These are phyloP conservation scores for Karalla daura DNA, from an alignment of 2,797 vertebrate species.

Conservation along the genomic window DNA sequence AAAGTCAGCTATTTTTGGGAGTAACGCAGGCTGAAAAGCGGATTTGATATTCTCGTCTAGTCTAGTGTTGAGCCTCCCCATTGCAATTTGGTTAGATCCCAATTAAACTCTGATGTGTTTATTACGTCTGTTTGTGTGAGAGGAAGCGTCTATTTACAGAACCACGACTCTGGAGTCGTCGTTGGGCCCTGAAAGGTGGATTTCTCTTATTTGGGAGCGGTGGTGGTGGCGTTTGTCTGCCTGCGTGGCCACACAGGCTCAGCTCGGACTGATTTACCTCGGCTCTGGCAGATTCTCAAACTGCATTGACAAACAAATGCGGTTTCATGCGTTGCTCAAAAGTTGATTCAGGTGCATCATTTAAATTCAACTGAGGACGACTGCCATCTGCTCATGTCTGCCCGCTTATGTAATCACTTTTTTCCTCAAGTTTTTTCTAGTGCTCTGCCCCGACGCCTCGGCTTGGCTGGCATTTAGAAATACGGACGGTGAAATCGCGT, in stretches of 20 bases:
- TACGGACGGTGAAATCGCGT: slow-evolving; percentile 27
- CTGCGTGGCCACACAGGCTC: slow-evolving; percentile 36
- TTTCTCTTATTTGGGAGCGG: slow-evolving; percentile 24
- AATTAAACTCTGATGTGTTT: slow-evolving; percentile 26
- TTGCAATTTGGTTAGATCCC: slow-evolving; percentile 24
- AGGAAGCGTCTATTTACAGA: slow-evolving; percentile 4
- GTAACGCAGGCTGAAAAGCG: slow-evolving; percentile 12
- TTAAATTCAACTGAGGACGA: slow-evolving; percentile 50
- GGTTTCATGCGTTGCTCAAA: slow-evolving; percentile 65
- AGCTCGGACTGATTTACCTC: slow-evolving; percentile 64
- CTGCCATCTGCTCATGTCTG: slow-evolving; percentile 56
- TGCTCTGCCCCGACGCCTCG: slow-evolving; percentile 8
- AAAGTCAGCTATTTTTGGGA: slow-evolving; percentile 15
- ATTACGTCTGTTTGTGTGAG: slow-evolving; percentile 28
- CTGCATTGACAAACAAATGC: slow-evolving; percentile 67
- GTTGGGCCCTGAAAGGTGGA: slow-evolving; percentile 6
- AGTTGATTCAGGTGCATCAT: slow-evolving; percentile 70
- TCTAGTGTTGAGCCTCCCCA: neutral
- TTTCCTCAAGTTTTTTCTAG: slow-evolving; percentile 31
- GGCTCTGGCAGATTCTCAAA: slow-evolving; percentile 57
- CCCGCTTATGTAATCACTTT: slow-evolving; percentile 28
- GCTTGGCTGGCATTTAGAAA: slow-evolving; percentile 36
- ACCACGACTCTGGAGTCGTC: neutral
- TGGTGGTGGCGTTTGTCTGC: slow-evolving; percentile 43
- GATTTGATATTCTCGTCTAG: neutral